Conservation (phyloP, 1,140 invertebrate species). For the Gonatopus flavifemur region DNA sequence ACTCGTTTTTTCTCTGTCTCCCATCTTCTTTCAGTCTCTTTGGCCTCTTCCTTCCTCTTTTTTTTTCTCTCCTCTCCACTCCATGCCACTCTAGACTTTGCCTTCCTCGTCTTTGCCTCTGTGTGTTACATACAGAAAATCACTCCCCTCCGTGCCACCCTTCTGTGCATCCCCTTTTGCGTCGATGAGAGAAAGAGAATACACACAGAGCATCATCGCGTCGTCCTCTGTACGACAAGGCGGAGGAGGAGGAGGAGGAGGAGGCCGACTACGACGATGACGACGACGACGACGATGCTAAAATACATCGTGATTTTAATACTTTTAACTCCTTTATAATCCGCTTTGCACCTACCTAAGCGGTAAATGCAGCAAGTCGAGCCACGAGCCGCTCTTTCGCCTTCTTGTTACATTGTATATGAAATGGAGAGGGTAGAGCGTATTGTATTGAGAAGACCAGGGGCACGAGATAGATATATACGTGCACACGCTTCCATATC, state of each 20-base stretch:
- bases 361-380: conserved; percentile 13
- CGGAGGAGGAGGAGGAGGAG: too few relatives aligned
- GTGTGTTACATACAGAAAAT: neutral
- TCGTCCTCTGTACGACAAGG: too few relatives aligned
- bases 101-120: conserved; percentile 15
- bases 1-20: conserved; percentile 23
- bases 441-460: too few relatives aligned
- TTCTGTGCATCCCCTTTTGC: neutral
- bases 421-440: neutral
- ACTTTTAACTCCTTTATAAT: conserved; percentile 55
- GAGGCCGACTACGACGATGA: too few relatives aligned
- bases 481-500: too few relatives aligned
- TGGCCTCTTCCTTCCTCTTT: conserved; percentile 26
- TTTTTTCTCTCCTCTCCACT: conserved; percentile 6
- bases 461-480: too few relatives aligned
- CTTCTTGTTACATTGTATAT: neutral
- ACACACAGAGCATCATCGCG: neutral
- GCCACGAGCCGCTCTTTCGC: conserved; percentile 2
- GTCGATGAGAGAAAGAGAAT: neutral
- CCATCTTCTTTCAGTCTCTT: conserved; percentile 28
- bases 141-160: neutral
- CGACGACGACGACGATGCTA: too few relatives aligned
- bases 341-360: conserved; percentile 39
- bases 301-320: conserved; percentile 55
- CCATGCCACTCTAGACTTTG: conserved; percentile 15